These are phyloP conservation scores for Orthosia incerta DNA, from an alignment of 2,888 invertebrate species.

Conservation along the genomic window DNA sequence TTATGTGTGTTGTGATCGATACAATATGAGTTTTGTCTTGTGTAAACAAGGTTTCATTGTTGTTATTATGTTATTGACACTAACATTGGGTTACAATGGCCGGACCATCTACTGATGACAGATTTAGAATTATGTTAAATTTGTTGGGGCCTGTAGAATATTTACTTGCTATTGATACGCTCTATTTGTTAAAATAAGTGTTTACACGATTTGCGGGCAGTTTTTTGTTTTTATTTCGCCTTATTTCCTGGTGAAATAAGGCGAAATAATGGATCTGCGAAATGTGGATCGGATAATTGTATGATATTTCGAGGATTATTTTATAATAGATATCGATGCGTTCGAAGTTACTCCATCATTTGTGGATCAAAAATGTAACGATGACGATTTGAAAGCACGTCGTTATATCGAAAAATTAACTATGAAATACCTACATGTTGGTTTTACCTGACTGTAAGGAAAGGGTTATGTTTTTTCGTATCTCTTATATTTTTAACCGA, in stretches of 20 bases:
- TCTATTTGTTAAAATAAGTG: slow-evolving; percentile 24
- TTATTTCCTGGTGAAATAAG: background rate
- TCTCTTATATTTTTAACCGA: too few species aligned
- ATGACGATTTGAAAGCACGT: background rate
- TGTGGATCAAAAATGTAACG: background rate
- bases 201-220: background rate
- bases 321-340: background rate
- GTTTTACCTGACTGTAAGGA: background rate
- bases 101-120: slow-evolving; percentile 13
- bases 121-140: too few species aligned
- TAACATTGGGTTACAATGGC: slow-evolving; percentile 40
- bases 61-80: slow-evolving; percentile 51
- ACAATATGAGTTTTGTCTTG: slow-evolving; percentile 65
- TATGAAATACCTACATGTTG: background rate
- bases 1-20: slow-evolving; percentile 71
- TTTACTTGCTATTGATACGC: slow-evolving; percentile 13
- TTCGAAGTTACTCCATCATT: background rate
- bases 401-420: too few species aligned
- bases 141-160: background rate
- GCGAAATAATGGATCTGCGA: too few species aligned
- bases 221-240: slow-evolving; percentile 11
- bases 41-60: slow-evolving; percentile 66
- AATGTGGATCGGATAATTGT: background rate
- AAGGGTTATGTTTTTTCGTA: too few species aligned
- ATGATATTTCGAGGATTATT: background rate